phyloP scores from a whole-genome alignment of 2,113 vertebrate genomes.

The Bubo blakistoni region DNA sequence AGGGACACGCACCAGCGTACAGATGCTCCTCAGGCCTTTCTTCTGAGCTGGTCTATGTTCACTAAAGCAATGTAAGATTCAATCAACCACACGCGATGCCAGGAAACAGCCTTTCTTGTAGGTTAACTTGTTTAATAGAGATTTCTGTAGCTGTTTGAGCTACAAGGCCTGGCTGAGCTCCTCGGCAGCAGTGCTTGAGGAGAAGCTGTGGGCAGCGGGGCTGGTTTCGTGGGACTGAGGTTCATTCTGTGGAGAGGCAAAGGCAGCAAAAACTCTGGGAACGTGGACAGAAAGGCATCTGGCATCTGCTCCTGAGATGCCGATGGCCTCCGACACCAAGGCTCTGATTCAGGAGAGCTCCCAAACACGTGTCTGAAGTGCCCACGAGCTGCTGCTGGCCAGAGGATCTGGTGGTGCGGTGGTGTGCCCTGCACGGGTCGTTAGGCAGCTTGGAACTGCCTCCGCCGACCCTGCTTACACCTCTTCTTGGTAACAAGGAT shows the following conservation, averaged over 20 bases:
- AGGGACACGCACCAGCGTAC: accelerated
- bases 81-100: accelerated
- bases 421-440: accelerated
- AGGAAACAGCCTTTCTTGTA: not conserved
- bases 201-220: not conserved
- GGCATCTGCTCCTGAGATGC: not conserved
- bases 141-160: not conserved
- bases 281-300: not conserved
- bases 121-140: too few species aligned
- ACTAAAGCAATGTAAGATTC: accelerated
- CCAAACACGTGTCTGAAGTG: accelerated
- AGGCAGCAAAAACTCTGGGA: not conserved
- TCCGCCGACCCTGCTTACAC: accelerated
- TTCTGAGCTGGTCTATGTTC: not conserved
- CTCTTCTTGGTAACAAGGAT: not conserved
- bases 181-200: not conserved
- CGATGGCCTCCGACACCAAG: too few species aligned
- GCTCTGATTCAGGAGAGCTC: not conserved
- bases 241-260: not conserved
- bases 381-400: accelerated
- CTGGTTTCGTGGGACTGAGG: too few species aligned
- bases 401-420: accelerated
- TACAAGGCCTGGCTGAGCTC: not conserved
- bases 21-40: not conserved
- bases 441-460: accelerated